Percentiles rank a stretch among this genome's conserved stretches.
Conservation (phyloP, 2,888 invertebrate genomes). For the Suillia variegata region DNA sequence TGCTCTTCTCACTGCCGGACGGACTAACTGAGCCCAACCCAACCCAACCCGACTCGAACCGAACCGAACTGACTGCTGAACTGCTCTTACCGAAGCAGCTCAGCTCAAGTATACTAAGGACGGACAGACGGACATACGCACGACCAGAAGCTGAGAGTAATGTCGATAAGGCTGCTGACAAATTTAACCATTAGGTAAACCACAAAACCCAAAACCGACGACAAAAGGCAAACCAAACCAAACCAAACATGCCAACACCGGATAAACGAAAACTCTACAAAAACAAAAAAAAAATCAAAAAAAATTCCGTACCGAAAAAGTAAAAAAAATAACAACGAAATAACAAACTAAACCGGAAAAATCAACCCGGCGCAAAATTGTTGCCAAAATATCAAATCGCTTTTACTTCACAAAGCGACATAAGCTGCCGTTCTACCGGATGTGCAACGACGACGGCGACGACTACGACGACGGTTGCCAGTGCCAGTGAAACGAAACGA, state of each 20-base stretch:
- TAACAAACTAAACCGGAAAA: constrained; percentile 20
- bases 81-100: no score
- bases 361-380: constrained; percentile 49
- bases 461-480: no score
- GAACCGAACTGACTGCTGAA: no score
- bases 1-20: not conserved
- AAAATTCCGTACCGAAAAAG: not conserved
- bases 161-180: constrained; percentile 15
- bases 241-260: constrained; percentile 10
- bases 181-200: constrained; percentile 11
- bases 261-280: not conserved
- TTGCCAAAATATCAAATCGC: constrained; percentile 28
- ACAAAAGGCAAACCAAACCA: not conserved
- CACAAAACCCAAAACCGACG: constrained; percentile 2
- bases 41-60: no score
- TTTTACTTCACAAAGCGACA: not conserved
- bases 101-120: constrained; percentile 19
- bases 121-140: no score
- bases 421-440: not conserved
- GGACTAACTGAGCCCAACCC: no score
- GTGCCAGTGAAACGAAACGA: no score
- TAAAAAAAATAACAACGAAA: not conserved
- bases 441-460: not conserved
- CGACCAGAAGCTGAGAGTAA: no score
- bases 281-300: not conserved